Evolutionary conservation across 2,113 vertebrate genomes (phyloP).

Genomic region (Struthidea cinerea): DNA sequence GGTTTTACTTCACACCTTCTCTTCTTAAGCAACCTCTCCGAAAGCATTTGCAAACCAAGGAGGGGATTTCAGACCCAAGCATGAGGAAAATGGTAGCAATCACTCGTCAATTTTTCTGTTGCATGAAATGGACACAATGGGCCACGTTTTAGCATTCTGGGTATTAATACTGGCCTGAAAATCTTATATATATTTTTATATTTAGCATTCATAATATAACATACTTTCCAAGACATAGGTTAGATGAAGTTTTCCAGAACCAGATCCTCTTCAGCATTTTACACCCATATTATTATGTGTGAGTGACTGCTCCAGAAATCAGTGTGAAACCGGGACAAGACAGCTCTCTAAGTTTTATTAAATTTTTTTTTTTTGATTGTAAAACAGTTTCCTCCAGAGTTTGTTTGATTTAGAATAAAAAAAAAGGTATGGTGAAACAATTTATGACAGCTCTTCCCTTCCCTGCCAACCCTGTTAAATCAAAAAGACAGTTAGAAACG

Average conservation of each 20-base stretch:
- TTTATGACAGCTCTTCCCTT: background rate
- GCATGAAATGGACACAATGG: background rate
- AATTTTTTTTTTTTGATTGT: background rate
- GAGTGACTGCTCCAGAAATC: background rate
- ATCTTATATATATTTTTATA: background rate
- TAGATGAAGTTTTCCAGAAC: background rate
- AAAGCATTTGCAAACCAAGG: background rate
- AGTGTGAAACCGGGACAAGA: background rate
- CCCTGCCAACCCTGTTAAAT: background rate
- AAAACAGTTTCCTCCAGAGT: background rate
- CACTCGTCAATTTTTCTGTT: background rate
- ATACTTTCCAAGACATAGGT: background rate
- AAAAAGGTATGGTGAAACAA: background rate
- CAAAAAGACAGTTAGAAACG: background rate
- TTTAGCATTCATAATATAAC: background rate
- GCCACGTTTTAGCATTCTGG: background rate
- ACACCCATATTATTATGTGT: background rate
- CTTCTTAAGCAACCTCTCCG: background rate
- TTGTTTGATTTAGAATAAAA: background rate
- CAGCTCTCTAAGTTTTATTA: background rate
- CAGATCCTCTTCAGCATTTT: background rate
- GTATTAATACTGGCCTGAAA: background rate
- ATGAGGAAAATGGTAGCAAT: background rate
- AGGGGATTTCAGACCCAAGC: background rate
- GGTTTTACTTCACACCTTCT: background rate